These are phyloP conservation scores for Corythornis cristatus DNA, from an alignment of 2,113 vertebrate species.

Conservation along the genomic window DNA sequence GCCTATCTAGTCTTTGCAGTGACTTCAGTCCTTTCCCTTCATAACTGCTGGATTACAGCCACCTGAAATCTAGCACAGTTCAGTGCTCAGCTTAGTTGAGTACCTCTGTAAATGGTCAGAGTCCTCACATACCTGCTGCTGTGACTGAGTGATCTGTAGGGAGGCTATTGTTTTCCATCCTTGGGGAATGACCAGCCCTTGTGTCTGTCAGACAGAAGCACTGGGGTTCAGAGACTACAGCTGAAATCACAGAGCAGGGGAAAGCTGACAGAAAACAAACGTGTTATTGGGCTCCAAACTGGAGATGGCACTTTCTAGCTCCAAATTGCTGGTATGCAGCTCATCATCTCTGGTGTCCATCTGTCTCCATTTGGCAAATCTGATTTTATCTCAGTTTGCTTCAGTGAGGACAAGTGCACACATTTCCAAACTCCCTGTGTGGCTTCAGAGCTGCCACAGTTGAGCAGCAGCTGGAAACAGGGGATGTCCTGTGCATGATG, in stretches of 20 bases:
- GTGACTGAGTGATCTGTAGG: not conserved
- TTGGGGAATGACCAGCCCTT: not conserved
- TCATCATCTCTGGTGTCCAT: not conserved
- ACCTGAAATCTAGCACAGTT: too few species aligned
- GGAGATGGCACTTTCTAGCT: not conserved
- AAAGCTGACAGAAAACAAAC: not conserved
- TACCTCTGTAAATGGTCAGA: not conserved
- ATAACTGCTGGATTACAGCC: not conserved
- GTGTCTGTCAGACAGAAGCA: not conserved
- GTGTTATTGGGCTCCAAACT: not conserved
- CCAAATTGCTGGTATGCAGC: not conserved
- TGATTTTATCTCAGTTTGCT: not conserved
- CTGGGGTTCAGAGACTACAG: not conserved
- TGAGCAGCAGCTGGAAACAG: not conserved
- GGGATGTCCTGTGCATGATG: accelerated
- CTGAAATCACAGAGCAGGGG: not conserved
- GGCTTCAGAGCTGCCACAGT: not conserved
- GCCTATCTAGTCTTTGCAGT: not conserved
- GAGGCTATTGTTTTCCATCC: not conserved
- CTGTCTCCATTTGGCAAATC: not conserved
- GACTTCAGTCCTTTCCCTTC: not conserved
- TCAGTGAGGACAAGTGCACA: not conserved
- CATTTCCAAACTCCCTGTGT: not conserved
- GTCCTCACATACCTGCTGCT: not conserved
- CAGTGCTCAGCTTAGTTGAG: not conserved